These are phyloP conservation scores for Dipodomys ordii DNA, from an alignment of 2,113 vertebrate species.

Conservation along the genomic window DNA sequence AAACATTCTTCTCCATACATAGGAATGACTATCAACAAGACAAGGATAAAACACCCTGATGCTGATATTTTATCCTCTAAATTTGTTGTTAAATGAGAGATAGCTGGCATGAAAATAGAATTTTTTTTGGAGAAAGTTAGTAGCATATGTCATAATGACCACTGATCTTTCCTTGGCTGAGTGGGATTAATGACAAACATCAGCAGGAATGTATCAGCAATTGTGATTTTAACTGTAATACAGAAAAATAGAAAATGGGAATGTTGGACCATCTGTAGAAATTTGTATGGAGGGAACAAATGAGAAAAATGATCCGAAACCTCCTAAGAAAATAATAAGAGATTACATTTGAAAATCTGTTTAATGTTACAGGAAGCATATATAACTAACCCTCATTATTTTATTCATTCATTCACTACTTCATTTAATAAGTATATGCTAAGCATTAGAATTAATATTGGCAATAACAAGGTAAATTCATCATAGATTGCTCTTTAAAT, in stretches of 20 bases:
- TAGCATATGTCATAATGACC: neutral
- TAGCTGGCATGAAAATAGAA: neutral
- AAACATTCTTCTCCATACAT: constrained; percentile 69
- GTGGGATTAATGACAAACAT: neutral
- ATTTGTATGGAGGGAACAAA: neutral
- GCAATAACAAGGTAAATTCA: neutral
- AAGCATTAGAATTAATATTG: neutral
- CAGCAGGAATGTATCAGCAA: neutral
- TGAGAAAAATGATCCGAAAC: constrained; percentile 13
- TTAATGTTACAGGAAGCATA: neutral
- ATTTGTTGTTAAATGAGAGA: constrained; percentile 49
- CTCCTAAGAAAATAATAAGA: constrained; percentile 13
- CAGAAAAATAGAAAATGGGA: neutral
- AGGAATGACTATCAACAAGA: constrained; percentile 60
- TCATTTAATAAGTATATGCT: neutral
- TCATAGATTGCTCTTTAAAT: neutral
- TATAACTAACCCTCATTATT: neutral
- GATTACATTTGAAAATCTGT: neutral
- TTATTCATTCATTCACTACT: constrained; percentile 32
- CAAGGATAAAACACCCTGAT: neutral
- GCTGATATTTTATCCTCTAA: constrained; percentile 23
- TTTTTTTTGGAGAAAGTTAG: neutral
- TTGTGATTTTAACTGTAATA: neutral
- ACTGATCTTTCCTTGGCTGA: neutral
- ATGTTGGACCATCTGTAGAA: neutral